Conservation (phyloP, 2,113 vertebrate genomes). For the Antigone vipio region DNA sequence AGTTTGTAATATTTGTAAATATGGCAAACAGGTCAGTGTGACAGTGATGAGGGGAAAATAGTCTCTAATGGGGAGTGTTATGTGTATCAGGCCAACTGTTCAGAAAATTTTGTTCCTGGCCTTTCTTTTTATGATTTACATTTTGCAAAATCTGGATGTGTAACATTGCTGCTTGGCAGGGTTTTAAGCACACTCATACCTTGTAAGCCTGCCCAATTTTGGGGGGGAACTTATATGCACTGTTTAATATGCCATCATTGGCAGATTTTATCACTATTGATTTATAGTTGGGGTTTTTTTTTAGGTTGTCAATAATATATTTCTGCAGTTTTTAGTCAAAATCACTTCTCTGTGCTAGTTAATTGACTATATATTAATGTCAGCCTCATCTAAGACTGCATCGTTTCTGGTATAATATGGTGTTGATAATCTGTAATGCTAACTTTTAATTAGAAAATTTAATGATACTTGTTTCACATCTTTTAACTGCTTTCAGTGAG, state of each 20-base stretch:
- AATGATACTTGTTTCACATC: not conserved
- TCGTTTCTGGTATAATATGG: not conserved
- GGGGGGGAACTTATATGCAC: accelerated
- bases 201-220: not conserved
- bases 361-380: not conserved
- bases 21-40: accelerated
- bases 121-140: not conserved
- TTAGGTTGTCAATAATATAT: not conserved
- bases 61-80: not conserved
- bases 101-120: not conserved
- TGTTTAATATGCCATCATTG: not conserved
- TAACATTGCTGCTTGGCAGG: not conserved
- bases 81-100: not conserved
- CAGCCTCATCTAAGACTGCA: not conserved
- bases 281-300: not conserved
- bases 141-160: not conserved
- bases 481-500: not conserved
- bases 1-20: not conserved
- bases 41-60: not conserved
- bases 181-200: accelerated
- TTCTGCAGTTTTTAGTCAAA: not conserved
- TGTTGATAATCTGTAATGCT: not conserved
- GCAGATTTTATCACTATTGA: not conserved
- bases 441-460: not conserved
- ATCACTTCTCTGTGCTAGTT: not conserved